Evolutionary conservation across 2,113 vertebrate genomes (phyloP).

Genomic region (Ia io): DNA sequence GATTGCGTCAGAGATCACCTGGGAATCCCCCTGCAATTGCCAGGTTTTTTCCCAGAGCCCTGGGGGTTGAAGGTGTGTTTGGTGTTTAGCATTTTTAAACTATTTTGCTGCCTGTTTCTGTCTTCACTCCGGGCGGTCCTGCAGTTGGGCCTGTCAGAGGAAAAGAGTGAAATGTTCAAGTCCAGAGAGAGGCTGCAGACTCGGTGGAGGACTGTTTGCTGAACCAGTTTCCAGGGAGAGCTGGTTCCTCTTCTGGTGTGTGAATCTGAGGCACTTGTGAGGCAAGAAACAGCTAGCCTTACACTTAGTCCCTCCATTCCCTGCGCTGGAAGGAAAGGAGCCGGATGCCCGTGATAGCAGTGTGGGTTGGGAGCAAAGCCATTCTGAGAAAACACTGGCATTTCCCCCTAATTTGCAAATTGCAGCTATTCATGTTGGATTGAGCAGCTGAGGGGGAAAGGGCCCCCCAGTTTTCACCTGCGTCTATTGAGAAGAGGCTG

Average conservation of each 20-base stretch:
- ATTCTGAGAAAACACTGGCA: constrained; percentile 64
- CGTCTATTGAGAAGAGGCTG: not conserved
- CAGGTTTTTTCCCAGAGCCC: not conserved
- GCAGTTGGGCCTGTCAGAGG: constrained; percentile 27
- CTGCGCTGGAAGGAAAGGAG: not conserved
- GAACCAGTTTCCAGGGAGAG: not conserved
- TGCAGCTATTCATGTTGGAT: constrained; percentile 52
- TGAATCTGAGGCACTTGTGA: not conserved
- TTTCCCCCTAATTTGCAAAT: constrained; percentile 74
- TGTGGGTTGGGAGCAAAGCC: constrained; percentile 43
- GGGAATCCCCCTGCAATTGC: not conserved
- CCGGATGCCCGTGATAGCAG: not conserved
- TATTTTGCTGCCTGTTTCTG: not conserved
- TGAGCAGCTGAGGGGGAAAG: constrained; percentile 46
- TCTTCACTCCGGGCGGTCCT: not conserved
- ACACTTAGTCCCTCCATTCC: not conserved
- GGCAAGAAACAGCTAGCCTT: not conserved
- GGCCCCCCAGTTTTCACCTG: constrained; percentile 42
- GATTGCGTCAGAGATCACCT: not conserved
- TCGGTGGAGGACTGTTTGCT: not conserved
- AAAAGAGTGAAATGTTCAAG: constrained; percentile 8
- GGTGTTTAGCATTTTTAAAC: not conserved
- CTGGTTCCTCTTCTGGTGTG: not conserved
- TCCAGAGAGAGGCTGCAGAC: not conserved
- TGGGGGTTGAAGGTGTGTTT: not conserved